A percentile compares a stretch with the other conserved stretches of the same genome.
Evolutionary conservation across 2,113 vertebrate species (phyloP).

Genomic region (Nipponia nippon): DNA sequence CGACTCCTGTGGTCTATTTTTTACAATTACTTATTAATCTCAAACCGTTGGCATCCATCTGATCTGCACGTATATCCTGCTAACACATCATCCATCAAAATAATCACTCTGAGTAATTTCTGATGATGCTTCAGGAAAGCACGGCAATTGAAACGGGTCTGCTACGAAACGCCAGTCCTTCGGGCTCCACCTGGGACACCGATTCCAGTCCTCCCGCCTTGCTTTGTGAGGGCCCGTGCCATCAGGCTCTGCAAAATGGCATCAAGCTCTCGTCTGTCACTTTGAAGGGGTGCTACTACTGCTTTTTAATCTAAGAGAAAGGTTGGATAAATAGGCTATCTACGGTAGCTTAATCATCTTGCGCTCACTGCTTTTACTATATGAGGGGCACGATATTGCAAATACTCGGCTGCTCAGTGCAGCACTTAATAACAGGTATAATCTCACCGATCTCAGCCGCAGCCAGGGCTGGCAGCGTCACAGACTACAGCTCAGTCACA

Average conservation of each 20-base stretch:
- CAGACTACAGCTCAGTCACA: neutral
- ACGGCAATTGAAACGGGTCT: neutral
- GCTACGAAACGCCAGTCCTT: neutral
- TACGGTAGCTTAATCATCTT: fast-evolving
- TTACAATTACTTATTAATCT: neutral
- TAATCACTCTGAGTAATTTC: neutral
- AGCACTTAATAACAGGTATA: neutral
- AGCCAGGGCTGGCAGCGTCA: neutral
- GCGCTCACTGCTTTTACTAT: neutral
- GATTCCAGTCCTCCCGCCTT: neutral
- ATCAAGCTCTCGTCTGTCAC: neutral
- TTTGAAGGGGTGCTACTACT: neutral
- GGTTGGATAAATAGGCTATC: neutral
- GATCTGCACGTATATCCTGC: fast-evolving
- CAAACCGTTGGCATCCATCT: neutral
- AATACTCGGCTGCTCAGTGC: neutral
- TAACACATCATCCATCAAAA: neutral
- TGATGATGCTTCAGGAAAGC: neutral
- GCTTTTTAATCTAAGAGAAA: neutral
- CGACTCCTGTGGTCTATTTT: neutral
- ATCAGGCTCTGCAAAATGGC: neutral
- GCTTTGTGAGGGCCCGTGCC: neutral
- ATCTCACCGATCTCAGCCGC: neutral
- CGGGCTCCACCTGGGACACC: neutral
- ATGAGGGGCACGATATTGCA: neutral